These are phyloP conservation scores for Colletes latitarsis DNA, from an alignment of 1,140 invertebrate species.

Conservation along the genomic window DNA sequence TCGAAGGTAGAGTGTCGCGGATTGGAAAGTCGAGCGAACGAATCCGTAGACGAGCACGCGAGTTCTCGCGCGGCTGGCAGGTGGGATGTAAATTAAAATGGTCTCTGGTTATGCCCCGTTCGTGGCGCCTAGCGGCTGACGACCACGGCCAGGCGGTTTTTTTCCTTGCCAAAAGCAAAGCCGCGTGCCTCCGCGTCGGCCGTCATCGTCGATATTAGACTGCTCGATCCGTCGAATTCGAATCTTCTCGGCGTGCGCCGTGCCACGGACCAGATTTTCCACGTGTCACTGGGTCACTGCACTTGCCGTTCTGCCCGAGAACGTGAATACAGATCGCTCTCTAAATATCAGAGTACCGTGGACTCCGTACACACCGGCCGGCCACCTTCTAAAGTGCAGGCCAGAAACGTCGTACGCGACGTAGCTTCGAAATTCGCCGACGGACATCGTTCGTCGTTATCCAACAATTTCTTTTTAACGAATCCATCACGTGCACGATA, in stretches of 20 bases:
- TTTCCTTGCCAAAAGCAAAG: constrained; percentile 13
- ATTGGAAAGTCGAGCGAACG: constrained; percentile 14
- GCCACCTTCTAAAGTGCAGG: constrained; percentile 6
- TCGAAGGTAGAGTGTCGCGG: not conserved
- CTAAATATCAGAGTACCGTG: constrained; percentile 54
- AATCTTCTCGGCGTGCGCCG: not conserved
- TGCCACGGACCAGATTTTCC: constrained; percentile 44
- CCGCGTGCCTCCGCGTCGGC: not conserved
- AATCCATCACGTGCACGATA: not conserved
- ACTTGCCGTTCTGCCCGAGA: constrained; percentile 31
- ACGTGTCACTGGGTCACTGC: constrained; percentile 55
- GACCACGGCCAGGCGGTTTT: not conserved
- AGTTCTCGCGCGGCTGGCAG: not conserved
- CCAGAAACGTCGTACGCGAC: constrained; percentile 29
- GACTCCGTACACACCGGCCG: constrained; percentile 12
- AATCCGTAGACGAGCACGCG: not conserved
- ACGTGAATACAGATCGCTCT: constrained; percentile 56
- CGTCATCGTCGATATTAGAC: constrained; percentile 38
- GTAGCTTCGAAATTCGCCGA: not conserved
- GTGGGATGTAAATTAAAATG: constrained; percentile 14
- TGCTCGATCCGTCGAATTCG: not conserved
- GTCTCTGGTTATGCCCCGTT: not conserved
- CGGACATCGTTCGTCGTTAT: too few species aligned
- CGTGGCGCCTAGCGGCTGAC: not conserved
- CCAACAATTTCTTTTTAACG: too few species aligned